Conservation (phyloP, 2,797 vertebrate genomes). For the Rhincodon typus region DNA sequence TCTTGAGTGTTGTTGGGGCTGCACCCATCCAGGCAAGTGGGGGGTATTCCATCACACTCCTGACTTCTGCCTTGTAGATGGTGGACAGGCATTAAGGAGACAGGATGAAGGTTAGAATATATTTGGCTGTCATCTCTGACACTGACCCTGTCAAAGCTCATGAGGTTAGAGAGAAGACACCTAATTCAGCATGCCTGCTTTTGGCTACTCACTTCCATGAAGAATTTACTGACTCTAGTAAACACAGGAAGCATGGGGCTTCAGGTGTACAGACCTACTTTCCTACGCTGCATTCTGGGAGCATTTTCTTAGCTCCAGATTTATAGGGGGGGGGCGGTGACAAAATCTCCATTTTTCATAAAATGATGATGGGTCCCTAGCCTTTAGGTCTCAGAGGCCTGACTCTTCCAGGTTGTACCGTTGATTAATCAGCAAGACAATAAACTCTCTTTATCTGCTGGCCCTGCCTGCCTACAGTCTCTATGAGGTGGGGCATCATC, state of each 20-base stretch:
- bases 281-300: not conserved
- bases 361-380: too few species aligned
- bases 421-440: not conserved
- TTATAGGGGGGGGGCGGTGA: not conserved
- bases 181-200: not conserved
- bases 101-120: not conserved
- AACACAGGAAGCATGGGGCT: not conserved
- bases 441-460: not conserved
- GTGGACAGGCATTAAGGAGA: too few species aligned
- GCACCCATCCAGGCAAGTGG: too few species aligned
- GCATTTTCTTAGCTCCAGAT: not conserved
- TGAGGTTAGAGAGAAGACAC: not conserved
- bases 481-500: not conserved
- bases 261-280: not conserved
- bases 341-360: not conserved
- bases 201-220: too few species aligned
- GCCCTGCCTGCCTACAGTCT: not conserved
- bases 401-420: not conserved
- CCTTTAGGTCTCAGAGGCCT: not conserved
- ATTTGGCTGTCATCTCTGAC: not conserved
- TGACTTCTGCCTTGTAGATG: too few species aligned
- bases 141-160: not conserved
- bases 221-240: not conserved
- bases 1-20: too few species aligned
- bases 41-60: too few species aligned